Evolutionary conservation across 2,113 vertebrate genomes (phyloP), one percentile per base, ranked within the genome.

Genomic region (Psilopsiagon aurifrons): DNA sequence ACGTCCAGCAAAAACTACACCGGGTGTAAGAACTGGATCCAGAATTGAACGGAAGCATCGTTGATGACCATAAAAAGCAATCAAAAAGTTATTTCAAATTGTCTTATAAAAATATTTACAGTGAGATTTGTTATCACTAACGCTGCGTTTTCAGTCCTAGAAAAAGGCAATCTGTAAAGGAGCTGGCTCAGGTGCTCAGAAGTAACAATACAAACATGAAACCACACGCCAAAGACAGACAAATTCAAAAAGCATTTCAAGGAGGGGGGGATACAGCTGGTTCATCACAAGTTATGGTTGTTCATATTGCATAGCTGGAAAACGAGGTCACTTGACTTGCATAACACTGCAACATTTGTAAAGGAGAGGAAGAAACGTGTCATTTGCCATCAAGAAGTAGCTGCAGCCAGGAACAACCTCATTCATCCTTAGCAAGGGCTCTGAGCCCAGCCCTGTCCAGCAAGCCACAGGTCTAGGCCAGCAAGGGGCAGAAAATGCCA

Each of bases 231-330:
- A 92, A 76, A 95, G 97, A 95, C 49, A 27, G 95, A 81, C 88
- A 89, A 95, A 95, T 78, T 95, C 82, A 60, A 78, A 89, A 94
- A 97, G 95, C 96, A 70, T 96, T 83, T 94, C n/a, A n/a, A 68
- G 15, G 16, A 7, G 15, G 69, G 62, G 35, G 28, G 90, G 83
- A 90, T 90, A 91, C 95, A 95, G 97, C 96, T 96, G 96, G 97
- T 96, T 95, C 89, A 33, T 97, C 94, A 82, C 41, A 25, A 77
- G 92, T 92, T 43, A 97, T 6, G 52, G 95, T 85, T 95, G 94
- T 97, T 97, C 20, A 85, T 97, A 97, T 98, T 98, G 98, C 98
- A 98, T 98, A 98, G 98, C 98, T 98, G 97, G 96, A 98, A 92
- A 98, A 98, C 90, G 98, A 98, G 98, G 98, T 98, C 97, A 98